Evolutionary conservation across 2,113 vertebrate species (phyloP).

Genomic region (Grammomys dolichurus): DNA sequence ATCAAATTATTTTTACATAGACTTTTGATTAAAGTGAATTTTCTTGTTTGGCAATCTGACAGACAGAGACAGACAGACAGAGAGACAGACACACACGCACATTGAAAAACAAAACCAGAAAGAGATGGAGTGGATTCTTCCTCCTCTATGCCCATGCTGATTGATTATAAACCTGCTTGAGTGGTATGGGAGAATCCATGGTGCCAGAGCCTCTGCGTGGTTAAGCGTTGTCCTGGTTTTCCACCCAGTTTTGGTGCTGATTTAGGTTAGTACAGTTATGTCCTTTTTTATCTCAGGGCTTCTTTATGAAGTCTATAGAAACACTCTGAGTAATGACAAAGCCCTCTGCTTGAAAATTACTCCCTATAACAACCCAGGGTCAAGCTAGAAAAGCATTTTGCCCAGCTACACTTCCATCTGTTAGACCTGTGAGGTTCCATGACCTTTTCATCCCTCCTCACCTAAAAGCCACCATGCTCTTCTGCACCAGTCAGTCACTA

Average conservation of each 20-base stretch:
- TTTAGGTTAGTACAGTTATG: background rate
- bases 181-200: background rate
- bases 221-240: background rate
- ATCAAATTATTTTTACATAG: slow-evolving; percentile 27
- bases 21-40: background rate
- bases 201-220: background rate
- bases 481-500: background rate
- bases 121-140: background rate
- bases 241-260: background rate
- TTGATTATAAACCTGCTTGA: background rate
- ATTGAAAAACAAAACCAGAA: background rate
- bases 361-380: background rate
- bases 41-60: slow-evolving; percentile 40
- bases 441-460: background rate
- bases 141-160: background rate
- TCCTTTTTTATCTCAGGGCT: background rate
- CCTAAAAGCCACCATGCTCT: background rate
- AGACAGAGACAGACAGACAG: background rate
- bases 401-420: background rate
- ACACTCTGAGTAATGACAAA: slow-evolving; percentile 10
- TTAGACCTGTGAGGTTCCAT: background rate
- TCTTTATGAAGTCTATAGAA: background rate
- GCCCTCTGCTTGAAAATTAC: slow-evolving; percentile 2
- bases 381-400: background rate
- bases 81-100: too few species aligned